Evolutionary conservation across 2,888 invertebrate species (phyloP).

Genomic region (Aspidiotus rigidus): DNA sequence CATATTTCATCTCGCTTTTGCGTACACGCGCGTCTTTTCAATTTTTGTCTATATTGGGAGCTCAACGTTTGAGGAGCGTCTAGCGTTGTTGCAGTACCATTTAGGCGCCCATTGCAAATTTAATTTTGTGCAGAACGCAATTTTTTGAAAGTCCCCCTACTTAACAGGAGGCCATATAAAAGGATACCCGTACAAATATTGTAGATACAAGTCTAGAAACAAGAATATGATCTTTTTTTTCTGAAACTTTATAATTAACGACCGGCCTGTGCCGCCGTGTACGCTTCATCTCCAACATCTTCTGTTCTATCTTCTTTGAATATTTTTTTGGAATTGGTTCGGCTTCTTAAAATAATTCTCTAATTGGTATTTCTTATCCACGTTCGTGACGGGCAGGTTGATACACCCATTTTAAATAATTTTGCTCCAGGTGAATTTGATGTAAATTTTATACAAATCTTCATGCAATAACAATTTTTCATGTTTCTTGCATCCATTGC

Average conservation of each 20-base stretch:
- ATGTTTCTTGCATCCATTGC: too few species aligned
- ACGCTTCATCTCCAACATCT: too few species aligned
- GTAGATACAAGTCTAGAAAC: not conserved
- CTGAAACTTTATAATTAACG: not conserved
- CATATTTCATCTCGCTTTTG: not conserved
- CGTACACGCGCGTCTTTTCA: not conserved
- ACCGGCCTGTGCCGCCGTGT: not conserved
- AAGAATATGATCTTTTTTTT: not conserved
- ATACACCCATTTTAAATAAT: too few species aligned
- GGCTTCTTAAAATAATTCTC: too few species aligned
- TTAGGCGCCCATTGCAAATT: constrained; percentile 24
- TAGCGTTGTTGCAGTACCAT: constrained; percentile 29
- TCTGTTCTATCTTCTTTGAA: too few species aligned
- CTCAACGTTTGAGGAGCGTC: constrained; percentile 28
- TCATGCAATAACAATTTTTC: too few species aligned
- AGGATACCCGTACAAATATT: not conserved
- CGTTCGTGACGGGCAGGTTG: too few species aligned
- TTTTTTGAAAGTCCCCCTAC: constrained; percentile 33
- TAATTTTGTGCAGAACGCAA: constrained; percentile 30
- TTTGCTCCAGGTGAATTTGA: too few species aligned
- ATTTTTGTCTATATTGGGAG: constrained; percentile 32
- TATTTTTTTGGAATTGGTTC: too few species aligned
- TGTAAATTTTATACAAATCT: too few species aligned
- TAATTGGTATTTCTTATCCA: too few species aligned
- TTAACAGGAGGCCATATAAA: constrained; percentile 21